Evolutionary conservation across 2,797 vertebrate species (phyloP).

Genomic region (Crenuchus spilurus): DNA sequence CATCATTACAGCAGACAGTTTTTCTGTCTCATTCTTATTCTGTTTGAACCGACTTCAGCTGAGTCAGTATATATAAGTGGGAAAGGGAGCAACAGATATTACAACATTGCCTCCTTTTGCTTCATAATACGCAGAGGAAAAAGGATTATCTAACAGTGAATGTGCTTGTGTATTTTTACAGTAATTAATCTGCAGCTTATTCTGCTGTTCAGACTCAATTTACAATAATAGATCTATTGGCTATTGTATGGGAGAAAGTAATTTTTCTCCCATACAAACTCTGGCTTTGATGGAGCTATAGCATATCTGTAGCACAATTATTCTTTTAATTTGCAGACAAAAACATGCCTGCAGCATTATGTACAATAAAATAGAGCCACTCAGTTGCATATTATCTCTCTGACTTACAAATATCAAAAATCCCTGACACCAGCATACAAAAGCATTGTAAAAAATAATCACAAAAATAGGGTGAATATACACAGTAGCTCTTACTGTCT

Average conservation of each 20-base stretch:
- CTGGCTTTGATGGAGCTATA: neutral
- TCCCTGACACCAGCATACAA: neutral
- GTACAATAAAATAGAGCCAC: neutral
- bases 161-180: neutral
- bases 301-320: neutral
- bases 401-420: neutral
- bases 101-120: neutral
- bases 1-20: neutral
- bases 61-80: neutral
- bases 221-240: neutral
- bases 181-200: constrained; percentile 7
- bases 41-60: neutral
- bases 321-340: constrained; percentile 18
- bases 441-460: neutral
- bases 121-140: neutral
- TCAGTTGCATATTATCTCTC: neutral
- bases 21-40: neutral
- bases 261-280: neutral
- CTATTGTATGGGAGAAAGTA: neutral
- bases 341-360: constrained; percentile 2
- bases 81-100: neutral
- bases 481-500: neutral
- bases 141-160: neutral
- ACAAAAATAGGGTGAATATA: neutral
- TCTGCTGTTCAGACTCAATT: neutral